phyloP scores from a whole-genome alignment of 2,797 vertebrate species.

The Discoglossus pictus region DNA sequence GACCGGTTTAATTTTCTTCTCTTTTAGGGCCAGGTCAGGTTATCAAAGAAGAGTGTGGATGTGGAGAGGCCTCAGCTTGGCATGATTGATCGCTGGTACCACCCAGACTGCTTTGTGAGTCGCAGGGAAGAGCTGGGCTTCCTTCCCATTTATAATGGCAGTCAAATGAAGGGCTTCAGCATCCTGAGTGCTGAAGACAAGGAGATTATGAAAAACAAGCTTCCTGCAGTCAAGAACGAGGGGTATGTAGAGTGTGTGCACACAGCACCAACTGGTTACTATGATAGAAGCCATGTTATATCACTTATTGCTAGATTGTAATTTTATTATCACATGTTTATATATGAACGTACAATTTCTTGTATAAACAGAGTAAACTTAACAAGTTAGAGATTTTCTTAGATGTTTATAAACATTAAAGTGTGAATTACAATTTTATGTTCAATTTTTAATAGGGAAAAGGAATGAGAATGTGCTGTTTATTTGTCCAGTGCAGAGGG shows the following conservation, averaged over 20 bases:
- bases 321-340: too few relatives aligned
- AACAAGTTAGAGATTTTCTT: too few relatives aligned
- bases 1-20: conserved; percentile 8
- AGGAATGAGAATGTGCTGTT: too few relatives aligned
- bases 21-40: conserved; percentile 86
- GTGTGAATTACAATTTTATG: too few relatives aligned
- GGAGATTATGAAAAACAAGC: conserved; percentile 87
- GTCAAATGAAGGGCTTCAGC: conserved; percentile 87
- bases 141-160: conserved; percentile 76
- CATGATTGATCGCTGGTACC: conserved; percentile 98
- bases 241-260: conserved; percentile 76
- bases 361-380: too few relatives aligned
- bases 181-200: conserved; percentile 83
- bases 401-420: too few relatives aligned
- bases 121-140: conserved; percentile 85
- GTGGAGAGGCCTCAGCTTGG: conserved; percentile 94
- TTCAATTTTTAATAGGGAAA: too few relatives aligned
- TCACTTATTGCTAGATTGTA: too few relatives aligned
- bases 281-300: too few relatives aligned
- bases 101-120: conserved; percentile 86
- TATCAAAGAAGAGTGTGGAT: conserved; percentile 93
- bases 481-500: too few relatives aligned
- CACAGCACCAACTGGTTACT: too few relatives aligned
- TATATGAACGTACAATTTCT: too few relatives aligned
- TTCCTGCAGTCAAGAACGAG: conserved; percentile 83